Base-by-base conservation (phyloP, 1,140 invertebrate genomes). In the Meteorus sp. region DNA sequence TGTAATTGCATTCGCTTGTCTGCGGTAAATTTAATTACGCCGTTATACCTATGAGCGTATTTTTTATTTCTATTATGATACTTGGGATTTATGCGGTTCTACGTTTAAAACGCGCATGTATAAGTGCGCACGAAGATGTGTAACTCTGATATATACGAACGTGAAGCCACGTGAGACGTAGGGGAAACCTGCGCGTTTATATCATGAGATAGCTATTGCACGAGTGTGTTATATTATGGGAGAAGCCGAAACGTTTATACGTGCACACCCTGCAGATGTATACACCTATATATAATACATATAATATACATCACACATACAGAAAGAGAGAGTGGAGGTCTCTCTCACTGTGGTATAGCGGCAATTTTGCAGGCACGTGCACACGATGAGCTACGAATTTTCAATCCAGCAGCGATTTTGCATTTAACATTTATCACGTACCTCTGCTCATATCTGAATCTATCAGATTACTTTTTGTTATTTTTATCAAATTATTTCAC, bases 21-120 rank as follows among this genome's bases (percentile, higher is more conserved):
- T 48, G 25, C 23, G 25, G 45, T 48, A 48, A 48, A 48, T 48
- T 48, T 48, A 48, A 48, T 48, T 48, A 31, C 45, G 17, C 22
- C 23, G 27, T 48, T 48, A 48, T 7, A 22, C 22, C 25, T 27
- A 6, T 7, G 8, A 45, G 15, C 22, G 17, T 45, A 8, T 7
- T 45, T 45, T 20, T 22, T 22, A 20, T 20, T 19, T 45, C 4
- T 45, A 1, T 17, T 20, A 25, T n/a, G 13, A 29, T 15, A 2
- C 41, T 44, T 20, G 25, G 22, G 45, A 48, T 48, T 48, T 48
- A 48, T 48, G 25, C 45, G 25, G 45, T 48, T 48, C 45, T 23
- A 23, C 45, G 25, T 48, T 48, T 48, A 39, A 39, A 15, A 4
- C 35, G 35, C 8, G 13, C 15, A 39, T 39, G 15, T 39, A 39